These are phyloP conservation scores for Clunio marinus DNA, from an alignment of 2,888 invertebrate genomes.

Conservation along the genomic window DNA sequence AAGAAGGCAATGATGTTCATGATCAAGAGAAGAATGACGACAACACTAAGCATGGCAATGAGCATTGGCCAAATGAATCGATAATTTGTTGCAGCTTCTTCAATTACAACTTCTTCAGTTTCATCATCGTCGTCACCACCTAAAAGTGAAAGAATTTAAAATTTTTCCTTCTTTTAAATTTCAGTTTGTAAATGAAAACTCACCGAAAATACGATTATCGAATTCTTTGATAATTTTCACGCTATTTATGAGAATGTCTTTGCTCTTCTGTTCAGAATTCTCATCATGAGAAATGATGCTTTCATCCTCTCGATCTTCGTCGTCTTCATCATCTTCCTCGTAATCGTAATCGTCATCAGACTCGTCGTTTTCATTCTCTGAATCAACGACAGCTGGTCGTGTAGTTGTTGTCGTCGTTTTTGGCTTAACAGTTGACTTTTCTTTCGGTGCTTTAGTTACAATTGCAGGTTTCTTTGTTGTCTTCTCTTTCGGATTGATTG, in stretches of 20 bases:
- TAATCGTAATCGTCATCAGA: constrained; percentile 42
- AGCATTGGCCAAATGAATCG: constrained; percentile 58
- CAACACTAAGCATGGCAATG: constrained; percentile 57
- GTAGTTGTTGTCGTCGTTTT: constrained; percentile 40
- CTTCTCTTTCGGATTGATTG: constrained; percentile 39
- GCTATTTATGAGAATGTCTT: neutral
- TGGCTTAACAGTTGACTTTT: constrained; percentile 50
- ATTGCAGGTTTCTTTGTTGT: constrained; percentile 29
- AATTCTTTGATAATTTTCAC: constrained; percentile 21
- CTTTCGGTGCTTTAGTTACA: constrained; percentile 43
- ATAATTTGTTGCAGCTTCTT: constrained; percentile 48
- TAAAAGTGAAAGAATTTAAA: neutral
- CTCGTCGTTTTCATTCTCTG: constrained; percentile 42
- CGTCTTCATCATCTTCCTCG: constrained; percentile 22
- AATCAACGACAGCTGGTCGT: constrained; percentile 41
- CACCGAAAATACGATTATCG: constrained; percentile 33
- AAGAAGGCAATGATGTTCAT: constrained; percentile 54
- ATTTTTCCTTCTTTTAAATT: neutral
- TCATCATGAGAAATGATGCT: neutral
- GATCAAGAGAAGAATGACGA: constrained; percentile 55
- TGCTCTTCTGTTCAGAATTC: constrained; percentile 5
- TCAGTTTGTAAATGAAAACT: neutral
- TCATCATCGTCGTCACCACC: constrained; percentile 37
- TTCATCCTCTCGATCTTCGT: constrained; percentile 34
- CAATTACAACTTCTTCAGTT: constrained; percentile 39